Conservation (phyloP, 2,113 vertebrate species). For the Ciconia boyciana region DNA sequence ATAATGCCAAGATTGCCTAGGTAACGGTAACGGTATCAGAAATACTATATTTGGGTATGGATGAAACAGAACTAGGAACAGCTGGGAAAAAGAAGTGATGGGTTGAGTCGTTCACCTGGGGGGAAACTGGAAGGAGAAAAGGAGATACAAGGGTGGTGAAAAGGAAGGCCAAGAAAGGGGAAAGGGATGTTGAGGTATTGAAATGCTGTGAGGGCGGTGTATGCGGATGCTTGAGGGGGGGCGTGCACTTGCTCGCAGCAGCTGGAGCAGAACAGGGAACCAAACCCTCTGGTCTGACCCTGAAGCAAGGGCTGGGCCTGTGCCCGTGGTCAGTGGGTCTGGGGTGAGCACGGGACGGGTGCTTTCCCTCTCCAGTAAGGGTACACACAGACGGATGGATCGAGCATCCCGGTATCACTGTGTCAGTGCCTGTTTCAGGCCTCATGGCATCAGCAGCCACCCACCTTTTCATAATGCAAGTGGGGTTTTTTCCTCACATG, state of each 20-base stretch:
- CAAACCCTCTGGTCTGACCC: neutral
- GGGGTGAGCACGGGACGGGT: fast-evolving
- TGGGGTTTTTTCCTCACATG: fast-evolving
- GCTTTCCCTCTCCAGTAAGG: neutral
- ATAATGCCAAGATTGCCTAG: neutral
- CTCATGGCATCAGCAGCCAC: neutral
- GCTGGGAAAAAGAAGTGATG: neutral
- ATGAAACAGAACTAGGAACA: neutral
- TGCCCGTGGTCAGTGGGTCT: neutral
- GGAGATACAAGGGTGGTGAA: neutral
- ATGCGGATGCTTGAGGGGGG: fast-evolving
- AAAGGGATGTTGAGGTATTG: neutral
- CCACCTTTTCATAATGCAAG: neutral
- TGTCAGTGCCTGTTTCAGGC: neutral
- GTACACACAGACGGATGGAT: neutral
- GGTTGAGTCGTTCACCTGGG: neutral
- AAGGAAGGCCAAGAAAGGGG: neutral
- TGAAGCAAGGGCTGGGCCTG: neutral
- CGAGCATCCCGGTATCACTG: fast-evolving
- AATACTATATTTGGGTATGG: neutral
- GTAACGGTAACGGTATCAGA: neutral
- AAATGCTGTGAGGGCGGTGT: neutral
- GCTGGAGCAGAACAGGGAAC: neutral
- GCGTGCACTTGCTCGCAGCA: too few species aligned
- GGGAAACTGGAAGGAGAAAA: neutral